Base-by-base conservation (phyloP, 1,140 invertebrate species). In the Sitophilus oryzae region DNA sequence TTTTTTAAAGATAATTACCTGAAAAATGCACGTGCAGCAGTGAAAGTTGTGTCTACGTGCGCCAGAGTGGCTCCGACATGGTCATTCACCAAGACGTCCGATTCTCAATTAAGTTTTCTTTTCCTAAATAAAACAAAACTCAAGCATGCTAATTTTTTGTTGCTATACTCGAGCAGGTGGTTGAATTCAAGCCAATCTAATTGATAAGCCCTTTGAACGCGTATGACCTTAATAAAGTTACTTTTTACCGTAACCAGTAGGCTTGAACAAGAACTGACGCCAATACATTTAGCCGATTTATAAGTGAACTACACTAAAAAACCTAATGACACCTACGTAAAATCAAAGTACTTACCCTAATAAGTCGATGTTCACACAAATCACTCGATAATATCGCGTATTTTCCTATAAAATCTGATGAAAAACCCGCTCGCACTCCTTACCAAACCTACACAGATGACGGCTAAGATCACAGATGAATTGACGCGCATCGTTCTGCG, bases 381-480 rank as follows among this genome's bases (percentile, higher is more conserved):
- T 64, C 65, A 67, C 51, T 20, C 19, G 51, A 55, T 63, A 64
- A 42, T 59, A 56, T 30, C 22, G 41, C 59, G 61, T 68, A 67
- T 52, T 56, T 49, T 64, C 61, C 59, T 59, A 61, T 37, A 60
- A 58, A 55, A 63, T 55, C 52, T 52, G 22, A 15, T 51, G 20
- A 62, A 64, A 59, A 63, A 56, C 56, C 49, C 40, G 40, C 56
- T 61, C 49, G 52, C 52, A 30, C 59, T 47, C 59, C 66, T 67
- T 65, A 67, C 62, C 66, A 67, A 67, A 64, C 64, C 66, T 65
- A 63, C 63, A 69, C 67, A 67, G 66, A 63, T 69, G 65, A 69
- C 64, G 62, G 63, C 64, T 62, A 60, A 40, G 53, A 66, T 66
- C 63, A 66, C 58, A 62, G 58, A 56, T 56, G 40, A 42, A 34